phyloP scores from a whole-genome alignment of 2,888 invertebrate species.

The Dorcus hopei region DNA sequence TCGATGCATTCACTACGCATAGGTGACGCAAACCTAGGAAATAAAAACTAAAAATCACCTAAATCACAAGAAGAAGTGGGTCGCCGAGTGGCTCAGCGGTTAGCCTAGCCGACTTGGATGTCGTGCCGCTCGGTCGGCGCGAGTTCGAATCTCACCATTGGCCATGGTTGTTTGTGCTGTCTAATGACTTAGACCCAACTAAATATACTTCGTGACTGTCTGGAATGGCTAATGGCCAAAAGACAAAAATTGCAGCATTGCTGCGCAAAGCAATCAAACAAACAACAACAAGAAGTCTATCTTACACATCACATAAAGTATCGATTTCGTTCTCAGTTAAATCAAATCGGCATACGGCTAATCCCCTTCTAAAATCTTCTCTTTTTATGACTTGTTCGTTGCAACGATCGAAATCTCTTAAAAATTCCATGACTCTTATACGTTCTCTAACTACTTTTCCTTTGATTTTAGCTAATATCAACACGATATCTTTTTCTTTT shows the following conservation, averaged over 20 bases:
- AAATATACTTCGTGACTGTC: no score
- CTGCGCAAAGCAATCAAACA: no score
- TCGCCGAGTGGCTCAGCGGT: no score
- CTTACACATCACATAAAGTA: slow-evolving; percentile 70
- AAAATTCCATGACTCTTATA: slow-evolving; percentile 63
- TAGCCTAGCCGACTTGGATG: no score
- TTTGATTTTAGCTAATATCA: slow-evolving; percentile 72
- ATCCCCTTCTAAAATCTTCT: slow-evolving; percentile 68
- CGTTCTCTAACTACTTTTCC: slow-evolving; percentile 68
- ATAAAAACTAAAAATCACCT: background rate
- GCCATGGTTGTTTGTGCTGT: no score
- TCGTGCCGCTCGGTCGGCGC: no score
- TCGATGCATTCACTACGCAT: slow-evolving; percentile 59
- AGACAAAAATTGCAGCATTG: no score
- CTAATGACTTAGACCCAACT: no score
- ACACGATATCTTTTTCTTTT: slow-evolving; percentile 63
- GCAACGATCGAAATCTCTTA: slow-evolving; percentile 63
- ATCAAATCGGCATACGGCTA: slow-evolving; percentile 63
- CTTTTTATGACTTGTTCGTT: slow-evolving; percentile 62
- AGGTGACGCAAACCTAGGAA: slow-evolving; percentile 61
- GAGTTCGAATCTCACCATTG: no score
- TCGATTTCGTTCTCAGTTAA: slow-evolving; percentile 66
- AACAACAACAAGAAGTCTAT: no score
- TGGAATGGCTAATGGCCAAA: no score
- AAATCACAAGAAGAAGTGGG: background rate